A percentile compares a stretch with the other conserved stretches of the same genome.
These are phyloP conservation scores for Chaetogeoica ovagalla DNA, from an alignment of 2,888 invertebrate species.

Conservation along the genomic window DNA sequence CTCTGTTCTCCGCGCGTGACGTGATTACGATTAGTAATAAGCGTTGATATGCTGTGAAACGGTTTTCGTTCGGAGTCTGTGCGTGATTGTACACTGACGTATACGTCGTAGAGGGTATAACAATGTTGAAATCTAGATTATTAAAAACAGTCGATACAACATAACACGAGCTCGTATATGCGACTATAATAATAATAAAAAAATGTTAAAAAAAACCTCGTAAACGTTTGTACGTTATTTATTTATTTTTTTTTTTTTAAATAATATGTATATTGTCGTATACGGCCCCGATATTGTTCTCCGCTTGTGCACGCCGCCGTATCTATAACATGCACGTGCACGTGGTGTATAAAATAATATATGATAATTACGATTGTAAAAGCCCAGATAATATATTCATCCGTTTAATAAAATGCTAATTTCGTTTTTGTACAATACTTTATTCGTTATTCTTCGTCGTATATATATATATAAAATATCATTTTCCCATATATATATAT, in stretches of 20 bases:
- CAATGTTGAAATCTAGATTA: constrained; percentile 8
- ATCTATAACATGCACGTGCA: not conserved
- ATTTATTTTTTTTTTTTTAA: not conserved
- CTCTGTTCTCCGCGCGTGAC: too few relatives aligned
- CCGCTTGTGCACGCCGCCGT: not conserved
- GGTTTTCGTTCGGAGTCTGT: not conserved
- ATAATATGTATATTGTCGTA: not conserved
- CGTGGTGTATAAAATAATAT: too few relatives aligned
- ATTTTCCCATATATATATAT: not conserved
- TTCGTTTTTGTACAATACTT: not conserved
- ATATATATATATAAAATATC: not conserved
- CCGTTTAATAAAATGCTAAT: constrained; percentile 15
- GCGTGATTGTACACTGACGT: not conserved
- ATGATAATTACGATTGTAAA: not conserved
- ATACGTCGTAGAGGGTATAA: not conserved
- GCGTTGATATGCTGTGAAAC: not conserved
- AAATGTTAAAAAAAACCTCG: too few relatives aligned
- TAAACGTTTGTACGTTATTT: not conserved
- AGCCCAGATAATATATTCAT: not conserved
- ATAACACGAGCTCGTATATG: constrained; percentile 18
- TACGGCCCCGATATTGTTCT: not conserved
- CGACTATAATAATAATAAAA: not conserved
- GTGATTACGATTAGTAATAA: too few relatives aligned
- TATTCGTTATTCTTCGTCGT: not conserved
- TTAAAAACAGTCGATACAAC: constrained; percentile 10